A percentile compares a stretch with the other conserved stretches of the same genome.
Evolutionary conservation across 1,140 invertebrate species (phyloP).

Genomic region (Drosophila bocki): DNA sequence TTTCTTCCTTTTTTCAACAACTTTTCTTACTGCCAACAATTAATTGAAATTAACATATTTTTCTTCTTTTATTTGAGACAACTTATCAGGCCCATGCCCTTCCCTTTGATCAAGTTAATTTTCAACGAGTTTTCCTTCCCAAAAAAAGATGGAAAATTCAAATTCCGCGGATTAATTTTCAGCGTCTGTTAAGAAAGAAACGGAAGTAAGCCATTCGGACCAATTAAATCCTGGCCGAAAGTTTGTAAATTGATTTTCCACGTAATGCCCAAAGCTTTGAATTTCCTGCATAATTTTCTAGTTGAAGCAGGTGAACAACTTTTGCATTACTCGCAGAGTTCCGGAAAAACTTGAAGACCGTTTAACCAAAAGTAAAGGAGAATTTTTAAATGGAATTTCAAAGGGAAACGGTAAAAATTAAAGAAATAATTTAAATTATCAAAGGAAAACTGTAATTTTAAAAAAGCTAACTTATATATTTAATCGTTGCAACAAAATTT

Average conservation of each 20-base stretch:
- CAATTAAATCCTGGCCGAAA: constrained; percentile 43
- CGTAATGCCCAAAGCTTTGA: not conserved
- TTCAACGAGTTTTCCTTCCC: constrained; percentile 13
- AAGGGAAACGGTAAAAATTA: not conserved
- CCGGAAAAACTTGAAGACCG: constrained; percentile 9
- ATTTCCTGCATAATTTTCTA: constrained; percentile 5
- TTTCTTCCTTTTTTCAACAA: constrained; percentile 29
- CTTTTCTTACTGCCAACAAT: constrained; percentile 65
- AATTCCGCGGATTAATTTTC: constrained; percentile 31
- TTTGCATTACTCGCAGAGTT: constrained; percentile 17
- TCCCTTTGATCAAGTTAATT: constrained; percentile 32
- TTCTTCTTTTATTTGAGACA: constrained; percentile 71
- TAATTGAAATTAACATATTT: constrained; percentile 83
- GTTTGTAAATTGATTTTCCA: constrained; percentile 59
- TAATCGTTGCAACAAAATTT: not conserved
- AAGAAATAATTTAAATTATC: no score
- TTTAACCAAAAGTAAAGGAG: not conserved
- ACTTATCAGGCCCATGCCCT: constrained; percentile 36
- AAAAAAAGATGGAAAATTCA: not conserved
- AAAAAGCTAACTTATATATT: not conserved
- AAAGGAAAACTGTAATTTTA: no score
- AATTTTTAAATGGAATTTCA: not conserved
- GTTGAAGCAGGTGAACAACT: constrained; percentile 4
- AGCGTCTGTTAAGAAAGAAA: constrained; percentile 3
- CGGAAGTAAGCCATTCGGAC: constrained; percentile 29